Conservation (phyloP, 2,113 vertebrate genomes). For the Campylorhamphus procurvoides region DNA sequence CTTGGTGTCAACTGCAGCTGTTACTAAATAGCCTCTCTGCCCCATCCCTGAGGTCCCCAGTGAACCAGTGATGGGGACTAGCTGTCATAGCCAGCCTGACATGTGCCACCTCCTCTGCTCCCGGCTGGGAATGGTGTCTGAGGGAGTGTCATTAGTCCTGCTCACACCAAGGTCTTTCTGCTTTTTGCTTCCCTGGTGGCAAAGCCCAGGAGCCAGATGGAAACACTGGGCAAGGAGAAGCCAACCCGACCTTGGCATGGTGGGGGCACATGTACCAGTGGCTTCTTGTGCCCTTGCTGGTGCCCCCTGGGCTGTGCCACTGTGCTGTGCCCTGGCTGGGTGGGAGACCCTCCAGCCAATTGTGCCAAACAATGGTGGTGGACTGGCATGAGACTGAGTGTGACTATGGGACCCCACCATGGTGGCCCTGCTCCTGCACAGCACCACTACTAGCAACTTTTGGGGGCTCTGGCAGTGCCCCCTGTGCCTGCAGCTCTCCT, state of each 20-base stretch:
- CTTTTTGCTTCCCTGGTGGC: neutral
- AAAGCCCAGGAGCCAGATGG: neutral
- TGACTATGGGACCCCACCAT: neutral
- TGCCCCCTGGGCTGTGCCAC: rapidly evolving
- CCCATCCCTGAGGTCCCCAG: neutral
- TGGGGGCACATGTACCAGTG: rapidly evolving
- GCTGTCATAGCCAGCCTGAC: neutral
- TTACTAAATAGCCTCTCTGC: neutral
- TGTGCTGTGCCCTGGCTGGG: neutral
- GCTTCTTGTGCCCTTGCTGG: neutral
- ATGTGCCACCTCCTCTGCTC: neutral
- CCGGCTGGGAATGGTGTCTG: neutral
- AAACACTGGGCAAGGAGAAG: neutral
- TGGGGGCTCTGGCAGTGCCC: neutral
- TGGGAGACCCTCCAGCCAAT: neutral
- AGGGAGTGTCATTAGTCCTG: neutral
- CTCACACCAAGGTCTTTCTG: neutral
- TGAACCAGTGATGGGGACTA: neutral
- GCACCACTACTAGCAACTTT: neutral
- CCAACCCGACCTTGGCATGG: rapidly evolving
- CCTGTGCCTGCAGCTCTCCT: neutral
- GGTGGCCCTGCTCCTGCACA: neutral
- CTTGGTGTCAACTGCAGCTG: neutral
- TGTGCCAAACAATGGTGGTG: rapidly evolving
- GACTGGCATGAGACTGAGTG: neutral